Base-by-base conservation (phyloP, 1,140 invertebrate genomes). In the Leptoteleia sp. region DNA sequence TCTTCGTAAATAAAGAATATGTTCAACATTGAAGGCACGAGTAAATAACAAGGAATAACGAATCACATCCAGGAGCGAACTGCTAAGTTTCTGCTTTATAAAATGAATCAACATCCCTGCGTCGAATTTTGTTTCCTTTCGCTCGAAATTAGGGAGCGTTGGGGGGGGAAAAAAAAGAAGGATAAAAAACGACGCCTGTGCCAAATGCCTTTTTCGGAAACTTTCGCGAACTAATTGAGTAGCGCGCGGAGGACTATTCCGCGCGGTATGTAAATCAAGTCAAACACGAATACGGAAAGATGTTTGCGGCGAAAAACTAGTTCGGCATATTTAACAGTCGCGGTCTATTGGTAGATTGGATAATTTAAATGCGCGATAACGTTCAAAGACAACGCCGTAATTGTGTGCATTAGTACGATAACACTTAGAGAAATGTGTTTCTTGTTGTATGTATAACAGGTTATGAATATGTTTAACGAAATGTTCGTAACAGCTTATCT, bases 381-480 rank as follows among this genome's bases (percentile, higher is more conserved):
- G 15, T 47, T 25, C 12, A 16, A 54, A 22, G 38, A 68, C 47
- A 62, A 54, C 38, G n/a, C 8, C 55, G 29, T 68, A 68, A 76
- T 76, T 62, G 48, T 55, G 48, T 77, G 19, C 43, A 67, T 78
- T 78, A 72, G 37, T 57, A 42, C 38, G 64, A 77, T 71, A 78
- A 47, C 61, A 67, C 43, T 78, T 61, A 54, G 9, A 65, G 35
- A 65, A 78, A 59, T 61, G 11, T 19, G 62, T 61, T 62, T 54
- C 50, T 57, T 54, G 61, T 67, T 55, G 54, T 54, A 48, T 62
- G 61, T 62, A 71, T 54, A 71, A 47, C 43, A 70, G 35, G 50
- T 52, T 73, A 79, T 68, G 52, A 73, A 79, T 68, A 72, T 73
- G 67, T 67, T 78, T 70, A 79, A 73, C 55, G 48, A 72, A 68